Conservation (phyloP, 2,113 vertebrate genomes). For the Cacatua alba region DNA sequence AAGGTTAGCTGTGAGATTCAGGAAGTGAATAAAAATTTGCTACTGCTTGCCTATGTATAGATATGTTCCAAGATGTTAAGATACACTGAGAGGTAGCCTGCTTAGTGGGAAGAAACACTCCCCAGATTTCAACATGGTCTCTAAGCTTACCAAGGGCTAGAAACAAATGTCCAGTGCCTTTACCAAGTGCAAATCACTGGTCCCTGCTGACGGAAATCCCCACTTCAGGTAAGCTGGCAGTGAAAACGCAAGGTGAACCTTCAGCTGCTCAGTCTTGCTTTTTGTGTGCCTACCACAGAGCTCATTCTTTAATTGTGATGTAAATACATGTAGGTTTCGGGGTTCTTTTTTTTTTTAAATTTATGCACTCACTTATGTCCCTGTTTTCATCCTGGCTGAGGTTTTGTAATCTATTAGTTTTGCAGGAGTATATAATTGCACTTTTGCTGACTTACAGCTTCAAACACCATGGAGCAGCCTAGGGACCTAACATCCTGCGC, state of each 20-base stretch:
- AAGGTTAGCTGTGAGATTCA: not conserved
- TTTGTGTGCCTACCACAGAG: not conserved
- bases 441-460: not conserved
- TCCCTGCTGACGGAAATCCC: not conserved
- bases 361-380: rapidly evolving
- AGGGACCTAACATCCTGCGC: not conserved
- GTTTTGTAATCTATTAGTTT: not conserved
- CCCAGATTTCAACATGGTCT: not conserved
- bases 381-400: not conserved
- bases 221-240: not conserved
- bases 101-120: not conserved
- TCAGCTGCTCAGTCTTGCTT: not conserved
- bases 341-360: rapidly evolving
- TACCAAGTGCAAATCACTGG: not conserved
- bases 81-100: not conserved
- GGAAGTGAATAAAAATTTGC: not conserved
- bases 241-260: not conserved
- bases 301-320: not conserved
- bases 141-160: not conserved
- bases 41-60: not conserved
- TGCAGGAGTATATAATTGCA: not conserved
- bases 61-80: not conserved
- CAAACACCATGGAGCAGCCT: not conserved
- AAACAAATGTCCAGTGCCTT: not conserved
- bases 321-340: not conserved